Evolutionary conservation across 1,140 invertebrate species (phyloP), one percentile per base, ranked within the genome.

Genomic region (Mesaphorura yosii): DNA sequence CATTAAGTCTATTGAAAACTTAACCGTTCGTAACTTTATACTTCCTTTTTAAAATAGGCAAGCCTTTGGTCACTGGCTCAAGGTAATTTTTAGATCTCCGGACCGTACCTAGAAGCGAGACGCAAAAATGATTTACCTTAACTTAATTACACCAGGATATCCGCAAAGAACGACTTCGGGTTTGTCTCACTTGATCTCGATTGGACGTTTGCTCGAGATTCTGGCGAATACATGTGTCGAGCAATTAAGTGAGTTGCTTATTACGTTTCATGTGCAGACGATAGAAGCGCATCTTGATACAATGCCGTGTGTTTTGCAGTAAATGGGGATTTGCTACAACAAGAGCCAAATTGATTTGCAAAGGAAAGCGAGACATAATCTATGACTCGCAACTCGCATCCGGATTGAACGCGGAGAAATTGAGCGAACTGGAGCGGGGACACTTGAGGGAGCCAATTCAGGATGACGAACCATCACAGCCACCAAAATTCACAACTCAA

Each of bases 121-220:
- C n/a, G 29, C n/a, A n/a, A n/a, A n/a, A n/a, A n/a, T n/a, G n/a
- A n/a, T n/a, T n/a, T n/a, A 31, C 53, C 54, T 5, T 27, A 51
- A 15, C 29, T 51, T 3, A 26, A 39, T 25, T 86, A 88, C 15
- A 89, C 86, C 14, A 74, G 91, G 55, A 86, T 94, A 3, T 87
- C 90, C 66, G 86, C 86, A 69, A 76, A 90, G 19, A 88, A 92
- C 67, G 90, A 95, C 64, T 92, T 92, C 68, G 88, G 88, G n/a
- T 90, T 88, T 51, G 84, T 91, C 60, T 83, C 86, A 1, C 69
- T 92, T 48, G 87, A 91, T 63, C 79, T 92, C 60, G 83, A 89
- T 51, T 90, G 89, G 64, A 80, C 84, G 0, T 89, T 89, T 65
- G 76, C 80, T 1, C 74, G 88, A 64, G 88, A 92, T 69, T 79